Evolutionary conservation across 2,797 vertebrate genomes (phyloP), one percentile per base, ranked within the genome.

Genomic region (Gymnoscopelus braueri): DNA sequence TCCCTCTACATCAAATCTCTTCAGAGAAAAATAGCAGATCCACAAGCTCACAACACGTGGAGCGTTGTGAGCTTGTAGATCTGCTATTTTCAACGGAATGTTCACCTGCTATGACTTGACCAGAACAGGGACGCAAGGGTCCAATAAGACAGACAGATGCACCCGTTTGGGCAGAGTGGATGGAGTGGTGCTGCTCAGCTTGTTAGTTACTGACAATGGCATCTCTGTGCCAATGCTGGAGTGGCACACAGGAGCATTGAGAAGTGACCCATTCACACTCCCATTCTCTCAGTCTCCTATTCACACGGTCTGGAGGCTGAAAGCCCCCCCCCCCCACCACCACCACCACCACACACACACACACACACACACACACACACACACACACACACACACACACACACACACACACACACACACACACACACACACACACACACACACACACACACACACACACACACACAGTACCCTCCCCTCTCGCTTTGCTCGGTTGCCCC

Each of bases 191-290:
- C 65, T 75, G 80, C 66, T 75, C 84, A 80, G 84, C 84, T 89
- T 72, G 82, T 93, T 90, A 89, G 83, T 62, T 50, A 53, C 71
- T 75, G 74, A 93, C 92, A 94, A 93, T 88, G 76, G 84, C 84
- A 63, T 78, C 85, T 86, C 91, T 94, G 87, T 93, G 91, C 90
- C 89, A 91, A 75, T 69, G 55, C 81, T 63, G 63, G 72, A 82
- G 82, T 84, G 84, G 83, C 86, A 88, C 86, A 84, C 88, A 87
- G 84, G 83, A 85, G 74, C 81, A 67, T 61, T 80, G 80, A 86
- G 82, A 84, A 78, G 69, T 65, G 70, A 73, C 78, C 82, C 87
- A 78, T 91, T 91, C 87, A 84, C 80, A 29, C 85, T 77, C 66
- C 51, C 80, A 80, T 80, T 79, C 81, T 39, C 77, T 76, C 78